These are phyloP conservation scores for Perithous albicinctus DNA, from an alignment of 2,888 invertebrate genomes.

Conservation along the genomic window DNA sequence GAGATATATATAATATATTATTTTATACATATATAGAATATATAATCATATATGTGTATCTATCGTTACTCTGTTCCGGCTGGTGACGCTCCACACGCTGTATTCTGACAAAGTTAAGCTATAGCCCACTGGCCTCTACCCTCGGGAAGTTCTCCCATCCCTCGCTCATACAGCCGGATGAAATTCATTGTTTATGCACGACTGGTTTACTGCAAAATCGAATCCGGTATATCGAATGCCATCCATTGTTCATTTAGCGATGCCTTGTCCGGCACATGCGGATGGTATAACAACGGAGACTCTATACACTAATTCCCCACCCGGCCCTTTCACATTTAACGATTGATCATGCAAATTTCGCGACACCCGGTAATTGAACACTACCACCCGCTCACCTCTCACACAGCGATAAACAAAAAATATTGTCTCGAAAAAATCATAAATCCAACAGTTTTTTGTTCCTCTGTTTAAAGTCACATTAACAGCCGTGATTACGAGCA, in stretches of 20 bases:
- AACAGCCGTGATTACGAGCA: too few relatives aligned
- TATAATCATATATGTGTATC: slow-evolving; percentile 8
- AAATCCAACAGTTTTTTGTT: neutral
- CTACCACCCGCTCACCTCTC: neutral
- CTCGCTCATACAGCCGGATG: slow-evolving; percentile 15
- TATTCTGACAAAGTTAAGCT: slow-evolving; percentile 15
- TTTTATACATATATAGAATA: neutral
- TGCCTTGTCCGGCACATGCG: slow-evolving; percentile 47
- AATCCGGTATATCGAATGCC: slow-evolving; percentile 40
- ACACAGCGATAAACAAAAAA: slow-evolving; percentile 2
- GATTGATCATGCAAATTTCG: slow-evolving; percentile 62
- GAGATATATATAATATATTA: neutral
- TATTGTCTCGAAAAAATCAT: slow-evolving; percentile 9
- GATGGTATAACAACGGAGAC: slow-evolving; percentile 27
- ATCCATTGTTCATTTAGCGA: slow-evolving; percentile 65
- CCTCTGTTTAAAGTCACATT: neutral
- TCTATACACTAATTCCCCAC: neutral
- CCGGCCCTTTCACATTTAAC: slow-evolving; percentile 4
- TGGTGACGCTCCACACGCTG: slow-evolving; percentile 5
- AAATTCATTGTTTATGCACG: slow-evolving; percentile 46
- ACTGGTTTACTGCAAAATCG: slow-evolving; percentile 43
- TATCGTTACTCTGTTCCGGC: slow-evolving; percentile 51
- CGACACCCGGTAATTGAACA: slow-evolving; percentile 39
- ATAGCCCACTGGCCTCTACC: neutral
- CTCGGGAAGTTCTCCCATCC: slow-evolving; percentile 7